Percentiles rank a stretch among this genome's conserved stretches.
phyloP scores from a whole-genome alignment of 1,140 invertebrate species.

The Diprion similis region DNA sequence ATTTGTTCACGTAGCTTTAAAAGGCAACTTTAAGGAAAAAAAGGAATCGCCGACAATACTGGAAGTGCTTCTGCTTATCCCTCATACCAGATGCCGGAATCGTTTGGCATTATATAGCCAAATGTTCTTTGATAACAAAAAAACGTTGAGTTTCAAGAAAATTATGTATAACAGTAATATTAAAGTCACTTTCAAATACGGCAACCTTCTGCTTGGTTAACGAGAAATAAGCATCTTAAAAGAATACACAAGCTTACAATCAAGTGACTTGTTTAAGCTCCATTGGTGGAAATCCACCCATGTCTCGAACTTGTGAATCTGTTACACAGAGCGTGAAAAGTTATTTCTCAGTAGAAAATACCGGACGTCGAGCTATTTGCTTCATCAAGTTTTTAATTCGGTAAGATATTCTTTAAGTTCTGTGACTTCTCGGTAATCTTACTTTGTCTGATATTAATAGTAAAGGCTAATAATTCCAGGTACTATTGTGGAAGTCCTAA shows the following conservation, averaged over 20 bases:
- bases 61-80: too few relatives aligned
- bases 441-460: neutral
- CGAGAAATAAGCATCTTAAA: neutral
- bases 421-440: neutral
- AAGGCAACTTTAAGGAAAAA: too few relatives aligned
- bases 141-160: neutral
- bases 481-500: conserved; percentile 56
- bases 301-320: neutral
- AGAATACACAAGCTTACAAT: neutral
- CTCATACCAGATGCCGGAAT: neutral
- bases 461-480: conserved; percentile 32
- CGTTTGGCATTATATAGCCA: neutral
- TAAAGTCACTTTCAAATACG: neutral
- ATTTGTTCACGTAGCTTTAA: too few relatives aligned
- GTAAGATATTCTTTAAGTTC: neutral
- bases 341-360: neutral
- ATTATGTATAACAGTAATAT: neutral
- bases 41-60: too few relatives aligned
- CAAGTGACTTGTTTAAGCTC: neutral
- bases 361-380: neutral
- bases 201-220: neutral
- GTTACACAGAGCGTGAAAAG: neutral
- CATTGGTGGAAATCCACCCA: neutral
- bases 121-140: neutral
- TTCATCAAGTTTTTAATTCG: neutral